Evolutionary conservation across 2,888 invertebrate species (phyloP), one percentile per base, ranked within the genome.

Genomic region (Lordiphosa andalusiaca): DNA sequence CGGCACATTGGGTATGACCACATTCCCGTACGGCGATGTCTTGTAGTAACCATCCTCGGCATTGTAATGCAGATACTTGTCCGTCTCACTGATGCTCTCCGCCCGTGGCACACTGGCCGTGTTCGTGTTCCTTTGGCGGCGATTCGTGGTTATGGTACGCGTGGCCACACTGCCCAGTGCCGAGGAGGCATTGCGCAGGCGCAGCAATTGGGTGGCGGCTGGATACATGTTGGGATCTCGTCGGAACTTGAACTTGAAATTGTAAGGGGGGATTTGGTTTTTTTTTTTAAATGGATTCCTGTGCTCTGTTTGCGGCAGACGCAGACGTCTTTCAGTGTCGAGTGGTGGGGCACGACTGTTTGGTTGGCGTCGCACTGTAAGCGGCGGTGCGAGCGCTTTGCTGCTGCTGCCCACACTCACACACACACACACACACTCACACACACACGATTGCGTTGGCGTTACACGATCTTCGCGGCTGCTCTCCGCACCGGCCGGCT

Each of bases 1-100:
- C 1, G 92, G 91, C 12, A 90, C 78, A 66, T 92, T 91, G 0
- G 92, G 91, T 6, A 65, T 38, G 9, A 90, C 88, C 3, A 92
- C 81, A 23, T 89, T 87, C n/a, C 90, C 90, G 65, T 87, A 91
- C 0, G 91, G 91, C 0, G 90, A 94, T 19, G 78, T 85, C 66
- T 84, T 86, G 49, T 85, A 85, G 60, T 84, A 88, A 48, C 89
- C 89, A 16, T 89, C 88, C 30, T 84, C 78, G 38, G 76, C 47
- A 9, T 75, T 82, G 16, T 84, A 88, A 21, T 81, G 77, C 16
- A 87, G 64, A 33, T 56, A 76, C 73, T 88, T 88, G 53, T 88
- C 88, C 16, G 83, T 69, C 21, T 86, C 74, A 50, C 69, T 72
- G 21, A 75, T 77, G 50, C 81, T 76, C 25, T 77, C 73, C 6